Conservation (phyloP, 1,140 invertebrate genomes). For the Berghia stephanieae region DNA sequence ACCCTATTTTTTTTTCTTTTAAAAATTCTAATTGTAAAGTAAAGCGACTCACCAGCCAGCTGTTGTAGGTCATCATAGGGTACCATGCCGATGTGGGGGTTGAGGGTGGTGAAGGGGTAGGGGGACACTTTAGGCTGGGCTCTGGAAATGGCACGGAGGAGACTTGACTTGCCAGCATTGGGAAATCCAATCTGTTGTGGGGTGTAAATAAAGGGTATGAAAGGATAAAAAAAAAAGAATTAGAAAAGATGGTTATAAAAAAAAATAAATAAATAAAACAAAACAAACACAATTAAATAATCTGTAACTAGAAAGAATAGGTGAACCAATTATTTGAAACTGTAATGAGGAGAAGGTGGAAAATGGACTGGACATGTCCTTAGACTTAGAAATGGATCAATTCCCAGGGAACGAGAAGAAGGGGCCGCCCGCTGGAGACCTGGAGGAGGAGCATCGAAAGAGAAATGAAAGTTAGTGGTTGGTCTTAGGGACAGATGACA, state of each 20-base stretch:
- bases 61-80: slow-evolving; percentile 90
- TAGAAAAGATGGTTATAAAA: not conserved
- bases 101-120: slow-evolving; percentile 94
- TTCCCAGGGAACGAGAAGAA: too few species aligned
- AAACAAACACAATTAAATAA: not conserved
- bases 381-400: not conserved
- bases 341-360: too few species aligned
- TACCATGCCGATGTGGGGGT: slow-evolving; percentile 91
- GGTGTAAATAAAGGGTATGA: too few species aligned
- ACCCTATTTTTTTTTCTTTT: too few species aligned
- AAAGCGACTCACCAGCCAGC: slow-evolving; percentile 74
- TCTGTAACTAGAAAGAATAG: not conserved
- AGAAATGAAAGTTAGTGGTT: too few species aligned
- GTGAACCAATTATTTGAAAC: not conserved
- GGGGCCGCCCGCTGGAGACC: too few species aligned
- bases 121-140: slow-evolving; percentile 93
- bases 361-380: not conserved
- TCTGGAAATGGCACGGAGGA: slow-evolving; percentile 88
- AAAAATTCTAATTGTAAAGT: too few species aligned
- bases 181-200: slow-evolving; percentile 94
- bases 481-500: too few species aligned
- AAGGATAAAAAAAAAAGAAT: too few species aligned
- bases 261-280: slow-evolving; percentile 18
- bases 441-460: too few species aligned
- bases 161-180: slow-evolving; percentile 96